A percentile compares a stretch with the other conserved stretches of the same genome.
These are phyloP conservation scores for Caenorhabditis macrosperma DNA, from an alignment of 2,888 invertebrate species.

Conservation along the genomic window DNA sequence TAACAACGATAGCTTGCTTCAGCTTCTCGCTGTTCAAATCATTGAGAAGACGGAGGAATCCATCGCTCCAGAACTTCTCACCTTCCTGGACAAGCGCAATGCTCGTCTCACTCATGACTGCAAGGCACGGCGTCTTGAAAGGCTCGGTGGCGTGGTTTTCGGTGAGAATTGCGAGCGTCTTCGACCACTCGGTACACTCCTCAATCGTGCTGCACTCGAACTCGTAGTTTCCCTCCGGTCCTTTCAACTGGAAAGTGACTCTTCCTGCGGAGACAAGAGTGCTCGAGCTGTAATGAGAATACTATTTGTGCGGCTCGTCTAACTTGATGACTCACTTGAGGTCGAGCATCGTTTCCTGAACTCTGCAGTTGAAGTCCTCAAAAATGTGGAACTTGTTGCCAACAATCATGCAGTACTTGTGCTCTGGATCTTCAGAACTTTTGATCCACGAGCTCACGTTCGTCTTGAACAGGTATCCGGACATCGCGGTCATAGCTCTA, in stretches of 20 bases:
- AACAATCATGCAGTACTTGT: constrained; percentile 54
- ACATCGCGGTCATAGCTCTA: background rate
- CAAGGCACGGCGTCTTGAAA: constrained; percentile 23
- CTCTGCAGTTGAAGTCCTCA: constrained; percentile 72
- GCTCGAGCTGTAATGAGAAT: constrained; percentile 34
- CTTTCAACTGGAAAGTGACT: constrained; percentile 29
- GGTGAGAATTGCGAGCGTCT: background rate
- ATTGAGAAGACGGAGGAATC: constrained; percentile 73
- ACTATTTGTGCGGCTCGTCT: background rate
- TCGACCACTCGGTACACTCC: constrained; percentile 27
- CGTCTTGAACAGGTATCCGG: constrained; percentile 47
- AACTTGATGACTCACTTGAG: constrained; percentile 55
- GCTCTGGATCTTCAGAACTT: constrained; percentile 37
- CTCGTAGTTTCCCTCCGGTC: constrained; percentile 15
- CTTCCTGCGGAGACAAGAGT: constrained; percentile 3
- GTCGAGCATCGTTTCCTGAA: constrained; percentile 56
- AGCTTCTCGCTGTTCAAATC: background rate
- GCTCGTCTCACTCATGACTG: background rate
- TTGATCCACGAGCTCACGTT: constrained; percentile 53
- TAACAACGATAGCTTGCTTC: constrained; percentile 1
- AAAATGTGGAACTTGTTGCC: constrained; percentile 75
- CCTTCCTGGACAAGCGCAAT: constrained; percentile 72
- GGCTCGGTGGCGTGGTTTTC: constrained; percentile 1
- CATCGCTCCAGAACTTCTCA: constrained; percentile 72
- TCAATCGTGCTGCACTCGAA: constrained; percentile 39